Evolutionary conservation across 2,797 vertebrate genomes (phyloP), one percentile per base, ranked within the genome.

Genomic region (Propithecus deckenii): DNA sequence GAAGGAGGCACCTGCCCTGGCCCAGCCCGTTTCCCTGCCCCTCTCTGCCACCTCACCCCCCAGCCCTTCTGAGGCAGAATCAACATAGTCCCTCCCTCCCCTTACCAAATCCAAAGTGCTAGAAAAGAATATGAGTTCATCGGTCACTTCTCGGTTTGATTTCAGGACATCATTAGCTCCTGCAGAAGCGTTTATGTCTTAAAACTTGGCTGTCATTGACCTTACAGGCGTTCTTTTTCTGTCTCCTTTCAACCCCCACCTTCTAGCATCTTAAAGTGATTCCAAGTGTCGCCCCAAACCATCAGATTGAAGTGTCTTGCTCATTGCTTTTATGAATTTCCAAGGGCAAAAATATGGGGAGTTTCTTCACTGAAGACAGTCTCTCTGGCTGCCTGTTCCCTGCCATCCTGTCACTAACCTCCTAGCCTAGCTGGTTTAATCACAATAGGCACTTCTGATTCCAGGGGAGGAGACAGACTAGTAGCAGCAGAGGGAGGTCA

Each of bases 1-100:
- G 55, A 12, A n/a, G 63, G 63, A 0, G 2, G 48, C 0, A 1
- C 20, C 5, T 1, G 7, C 57, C 15, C 57, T 4, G 0, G 7
- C 32, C 55, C 5, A 22, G 43, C 32, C 9, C 0, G 0, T 5
- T 7, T 46, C n/a, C 59, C 22, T 28, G 11, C 2, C 38, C 17
- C 11, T 0, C 28, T 4, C 14, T 2, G 57, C 46, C 5, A 0
- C 9, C 13, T 22, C 30, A 1, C 5, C 48, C 48, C 22, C 32
- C 14, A 59, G 25, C 18, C 59, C 52, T 38, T 14, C 91, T 35
- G 32, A 43, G 76, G 35, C 11, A 12, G 20, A 5, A 8, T 11
- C 61, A 71, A 46, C 14, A 15, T 1, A 22, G 38, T 13, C 18
- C 13, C 17, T 17, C 35, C 22, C 2, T 43, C 46, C 9, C 3